Percentiles rank a stretch among this genome's conserved stretches.
These are phyloP conservation scores for Phyllostomus hastatus DNA, from an alignment of 2,113 vertebrate species.

Conservation along the genomic window DNA sequence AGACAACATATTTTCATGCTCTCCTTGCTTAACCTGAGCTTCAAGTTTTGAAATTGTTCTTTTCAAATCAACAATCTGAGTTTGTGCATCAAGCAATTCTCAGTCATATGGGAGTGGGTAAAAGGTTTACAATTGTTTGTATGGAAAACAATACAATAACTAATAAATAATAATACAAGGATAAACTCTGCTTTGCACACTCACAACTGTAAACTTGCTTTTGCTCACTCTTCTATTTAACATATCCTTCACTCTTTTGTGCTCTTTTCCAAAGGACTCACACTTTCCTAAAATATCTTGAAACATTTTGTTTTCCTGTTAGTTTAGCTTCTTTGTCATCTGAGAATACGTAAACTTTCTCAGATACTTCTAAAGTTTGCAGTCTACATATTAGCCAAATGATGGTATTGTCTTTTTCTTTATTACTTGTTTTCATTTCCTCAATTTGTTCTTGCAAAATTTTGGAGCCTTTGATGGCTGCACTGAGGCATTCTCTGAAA, in stretches of 20 bases:
- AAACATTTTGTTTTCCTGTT: conserved; percentile 92
- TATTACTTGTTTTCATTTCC: conserved; percentile 80
- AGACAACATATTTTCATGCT: too few relatives aligned
- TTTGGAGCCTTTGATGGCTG: conserved; percentile 83
- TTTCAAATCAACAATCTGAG: background rate
- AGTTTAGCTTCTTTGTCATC: conserved; percentile 88
- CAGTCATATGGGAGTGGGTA: background rate
- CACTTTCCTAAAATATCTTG: conserved; percentile 81
- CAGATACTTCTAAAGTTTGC: conserved; percentile 85
- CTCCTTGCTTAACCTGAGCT: too few relatives aligned
- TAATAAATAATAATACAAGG: too few relatives aligned
- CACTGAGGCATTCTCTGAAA: conserved; percentile 88
- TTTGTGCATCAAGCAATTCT: background rate
- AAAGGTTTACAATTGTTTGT: background rate
- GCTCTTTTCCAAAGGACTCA: background rate
- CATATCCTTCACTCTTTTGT: background rate
- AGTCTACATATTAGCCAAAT: conserved; percentile 83
- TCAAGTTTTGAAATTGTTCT: too few relatives aligned
- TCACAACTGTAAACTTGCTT: too few relatives aligned
- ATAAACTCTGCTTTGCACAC: too few relatives aligned
- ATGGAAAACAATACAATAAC: too few relatives aligned
- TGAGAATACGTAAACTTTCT: conserved; percentile 86
- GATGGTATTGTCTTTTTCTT: too few relatives aligned
- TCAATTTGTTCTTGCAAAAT: conserved; percentile 88
- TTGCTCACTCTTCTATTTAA: background rate